A percentile compares a stretch with the other conserved stretches of the same genome.
phyloP scores from a whole-genome alignment of 2,797 vertebrate species.

The Cossypha polioptera region DNA sequence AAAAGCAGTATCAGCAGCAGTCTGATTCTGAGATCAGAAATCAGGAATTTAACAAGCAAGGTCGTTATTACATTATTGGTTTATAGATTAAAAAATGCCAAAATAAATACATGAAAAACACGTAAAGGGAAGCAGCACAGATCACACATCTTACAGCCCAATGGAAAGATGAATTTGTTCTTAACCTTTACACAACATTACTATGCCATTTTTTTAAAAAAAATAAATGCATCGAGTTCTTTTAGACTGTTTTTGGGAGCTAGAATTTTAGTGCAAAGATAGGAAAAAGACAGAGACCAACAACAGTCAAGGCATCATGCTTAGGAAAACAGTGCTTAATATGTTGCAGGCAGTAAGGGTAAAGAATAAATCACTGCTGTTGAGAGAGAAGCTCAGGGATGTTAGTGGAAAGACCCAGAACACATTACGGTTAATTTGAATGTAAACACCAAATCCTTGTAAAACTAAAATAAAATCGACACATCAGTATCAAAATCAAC shows the following conservation, averaged over 20 bases:
- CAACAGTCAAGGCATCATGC: background rate
- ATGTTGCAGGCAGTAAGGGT: background rate
- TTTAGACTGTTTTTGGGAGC: background rate
- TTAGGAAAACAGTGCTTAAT: background rate
- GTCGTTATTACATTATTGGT: background rate
- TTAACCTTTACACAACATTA: background rate
- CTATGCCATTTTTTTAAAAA: background rate
- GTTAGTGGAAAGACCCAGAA: background rate
- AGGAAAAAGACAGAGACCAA: background rate
- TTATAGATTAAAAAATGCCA: background rate
- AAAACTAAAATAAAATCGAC: background rate
- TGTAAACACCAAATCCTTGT: background rate
- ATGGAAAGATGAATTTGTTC: background rate
- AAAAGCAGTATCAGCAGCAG: background rate
- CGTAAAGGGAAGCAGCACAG: fast-evolving
- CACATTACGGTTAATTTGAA: background rate
- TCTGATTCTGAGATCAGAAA: background rate
- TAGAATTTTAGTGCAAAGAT: background rate
- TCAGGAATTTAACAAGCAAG: background rate
- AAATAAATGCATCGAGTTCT: background rate
- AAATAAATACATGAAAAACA: background rate
- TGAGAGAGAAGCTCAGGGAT: background rate
- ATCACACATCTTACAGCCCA: background rate
- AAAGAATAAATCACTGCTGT: background rate
- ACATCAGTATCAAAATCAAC: background rate